Conservation (phyloP, 2,113 vertebrate species). For the Garra rufa region DNA sequence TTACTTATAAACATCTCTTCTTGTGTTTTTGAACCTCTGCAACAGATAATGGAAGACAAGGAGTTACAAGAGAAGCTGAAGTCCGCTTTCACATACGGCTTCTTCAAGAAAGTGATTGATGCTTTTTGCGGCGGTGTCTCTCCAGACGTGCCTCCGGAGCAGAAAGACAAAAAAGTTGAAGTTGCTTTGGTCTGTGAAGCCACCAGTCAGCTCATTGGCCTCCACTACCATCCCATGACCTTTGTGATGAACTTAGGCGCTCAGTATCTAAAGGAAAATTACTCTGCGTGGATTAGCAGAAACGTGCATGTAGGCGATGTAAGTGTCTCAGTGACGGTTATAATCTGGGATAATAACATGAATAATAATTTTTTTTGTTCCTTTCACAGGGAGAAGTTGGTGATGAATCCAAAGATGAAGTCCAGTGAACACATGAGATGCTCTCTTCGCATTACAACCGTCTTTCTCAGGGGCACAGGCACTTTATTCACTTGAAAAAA, state of each 20-base stretch:
- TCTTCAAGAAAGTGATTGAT: slow-evolving; percentile 71
- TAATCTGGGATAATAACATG: not conserved
- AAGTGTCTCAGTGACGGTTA: slow-evolving; percentile 57
- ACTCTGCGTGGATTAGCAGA: slow-evolving; percentile 75
- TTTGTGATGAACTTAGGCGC: slow-evolving; percentile 78
- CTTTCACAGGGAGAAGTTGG: slow-evolving; percentile 63
- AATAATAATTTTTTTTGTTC: not conserved
- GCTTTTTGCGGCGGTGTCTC: slow-evolving; percentile 64
- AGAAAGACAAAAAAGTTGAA: slow-evolving; percentile 61
- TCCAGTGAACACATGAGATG: slow-evolving; percentile 51
- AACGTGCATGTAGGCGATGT: slow-evolving; percentile 82
- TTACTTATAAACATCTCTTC: not conserved
- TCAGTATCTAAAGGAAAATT: slow-evolving; percentile 81
- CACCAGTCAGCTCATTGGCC: slow-evolving; percentile 72
- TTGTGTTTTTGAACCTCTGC: not conserved
- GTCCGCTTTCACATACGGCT: slow-evolving; percentile 65
- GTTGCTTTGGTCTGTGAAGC: slow-evolving; percentile 81
- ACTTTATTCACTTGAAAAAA: not conserved
- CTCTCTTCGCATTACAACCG: not conserved
- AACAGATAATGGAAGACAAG: slow-evolving; percentile 70
- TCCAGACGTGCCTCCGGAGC: not conserved
- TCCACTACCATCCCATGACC: slow-evolving; percentile 79
- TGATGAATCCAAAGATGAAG: slow-evolving; percentile 56
- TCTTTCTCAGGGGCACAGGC: slow-evolving; percentile 26
- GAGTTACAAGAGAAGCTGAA: slow-evolving; percentile 49